Evolutionary conservation across 2,888 invertebrate genomes (phyloP).

Genomic region (Sarcophaga carnaria): DNA sequence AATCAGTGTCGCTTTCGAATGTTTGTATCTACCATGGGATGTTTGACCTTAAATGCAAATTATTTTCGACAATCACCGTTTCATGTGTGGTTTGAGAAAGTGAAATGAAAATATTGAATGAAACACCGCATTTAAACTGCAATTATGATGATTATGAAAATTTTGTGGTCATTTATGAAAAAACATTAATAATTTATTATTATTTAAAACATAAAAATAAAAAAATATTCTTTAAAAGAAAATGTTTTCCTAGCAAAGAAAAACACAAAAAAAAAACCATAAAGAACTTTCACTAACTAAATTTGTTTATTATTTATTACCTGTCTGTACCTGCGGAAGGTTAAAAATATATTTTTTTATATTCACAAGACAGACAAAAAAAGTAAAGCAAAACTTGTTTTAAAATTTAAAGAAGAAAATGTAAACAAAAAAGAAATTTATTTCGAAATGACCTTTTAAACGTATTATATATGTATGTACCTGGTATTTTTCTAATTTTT

Average conservation of each 20-base stretch:
- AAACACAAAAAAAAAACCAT: neutral
- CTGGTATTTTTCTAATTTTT: too few species aligned
- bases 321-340: neutral
- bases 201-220: neutral
- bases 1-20: neutral
- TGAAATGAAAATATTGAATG: slow-evolving; percentile 20
- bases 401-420: neutral
- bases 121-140: neutral
- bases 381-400: slow-evolving; percentile 2
- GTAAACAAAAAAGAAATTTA: too few species aligned
- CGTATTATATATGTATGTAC: too few species aligned
- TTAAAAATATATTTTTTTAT: neutral
- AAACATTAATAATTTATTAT: neutral
- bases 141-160: neutral
- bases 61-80: slow-evolving; percentile 24
- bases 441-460: neutral
- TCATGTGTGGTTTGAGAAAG: slow-evolving; percentile 26
- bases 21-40: neutral
- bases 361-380: neutral
- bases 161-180: neutral
- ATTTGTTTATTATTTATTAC: neutral
- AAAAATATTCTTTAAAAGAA: too few species aligned
- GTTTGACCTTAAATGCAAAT: slow-evolving; percentile 20
- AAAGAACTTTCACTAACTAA: slow-evolving; percentile 24
- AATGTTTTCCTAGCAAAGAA: neutral